A percentile compares a stretch with the other conserved stretches of the same genome.
Evolutionary conservation across 1,140 invertebrate species (phyloP).

Genomic region (Eupristina koningsbergeri): DNA sequence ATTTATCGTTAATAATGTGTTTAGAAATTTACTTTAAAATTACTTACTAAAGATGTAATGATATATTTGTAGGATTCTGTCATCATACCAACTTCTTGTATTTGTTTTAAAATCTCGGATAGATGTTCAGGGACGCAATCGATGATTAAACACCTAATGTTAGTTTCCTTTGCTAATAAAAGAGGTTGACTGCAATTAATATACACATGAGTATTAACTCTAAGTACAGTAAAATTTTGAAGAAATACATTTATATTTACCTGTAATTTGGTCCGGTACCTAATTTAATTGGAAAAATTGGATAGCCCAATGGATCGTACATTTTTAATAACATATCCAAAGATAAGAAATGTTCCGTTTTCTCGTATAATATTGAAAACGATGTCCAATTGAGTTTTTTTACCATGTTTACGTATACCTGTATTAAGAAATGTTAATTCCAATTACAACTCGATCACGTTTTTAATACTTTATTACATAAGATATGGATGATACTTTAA

Average conservation of each 20-base stretch:
- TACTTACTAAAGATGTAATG: constrained; percentile 85
- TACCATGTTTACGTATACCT: constrained; percentile 84
- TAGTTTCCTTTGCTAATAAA: constrained; percentile 59
- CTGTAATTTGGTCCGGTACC: constrained; percentile 74
- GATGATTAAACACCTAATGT: constrained; percentile 79
- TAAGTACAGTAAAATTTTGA: not conserved
- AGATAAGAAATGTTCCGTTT: constrained; percentile 83
- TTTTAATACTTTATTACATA: not conserved
- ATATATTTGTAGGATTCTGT: constrained; percentile 90
- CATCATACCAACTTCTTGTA: constrained; percentile 94
- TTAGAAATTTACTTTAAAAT: too few relatives aligned
- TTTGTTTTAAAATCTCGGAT: constrained; percentile 85
- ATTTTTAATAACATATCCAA: constrained; percentile 80
- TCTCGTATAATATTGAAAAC: constrained; percentile 91
- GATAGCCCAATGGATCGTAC: constrained; percentile 75
- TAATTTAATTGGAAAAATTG: constrained; percentile 77
- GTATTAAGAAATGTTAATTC: not conserved
- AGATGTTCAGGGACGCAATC: constrained; percentile 82
- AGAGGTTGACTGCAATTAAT: constrained; percentile 44
- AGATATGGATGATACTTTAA: too few relatives aligned
- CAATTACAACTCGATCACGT: not conserved
- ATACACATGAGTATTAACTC: not conserved
- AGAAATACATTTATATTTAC: constrained; percentile 51
- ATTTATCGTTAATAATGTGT: too few relatives aligned
- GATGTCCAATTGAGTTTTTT: constrained; percentile 85